Evolutionary conservation across 1,140 invertebrate genomes (phyloP).

Genomic region (Sminthurides bifidus): DNA sequence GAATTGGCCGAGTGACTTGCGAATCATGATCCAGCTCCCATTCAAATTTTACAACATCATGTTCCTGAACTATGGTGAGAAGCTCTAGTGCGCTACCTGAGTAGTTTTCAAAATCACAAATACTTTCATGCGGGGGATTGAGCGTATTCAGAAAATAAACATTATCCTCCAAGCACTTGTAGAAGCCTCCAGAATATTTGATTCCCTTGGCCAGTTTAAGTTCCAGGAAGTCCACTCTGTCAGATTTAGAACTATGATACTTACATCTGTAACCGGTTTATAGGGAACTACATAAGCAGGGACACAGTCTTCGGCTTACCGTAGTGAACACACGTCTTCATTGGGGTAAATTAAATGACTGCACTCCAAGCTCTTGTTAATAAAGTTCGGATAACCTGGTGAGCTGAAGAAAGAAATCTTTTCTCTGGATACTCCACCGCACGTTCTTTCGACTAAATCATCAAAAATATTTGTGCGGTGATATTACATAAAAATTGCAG

Average conservation of each 20-base stretch:
- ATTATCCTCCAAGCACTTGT: conserved; percentile 32
- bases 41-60: too few relatives aligned
- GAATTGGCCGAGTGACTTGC: too few relatives aligned
- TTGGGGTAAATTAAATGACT: conserved; percentile 34
- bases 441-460: conserved; percentile 34
- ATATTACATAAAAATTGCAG: not conserved
- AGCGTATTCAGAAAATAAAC: conserved; percentile 36
- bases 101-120: conserved; percentile 36
- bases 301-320: conserved; percentile 26
- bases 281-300: not conserved
- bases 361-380: conserved; percentile 35
- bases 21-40: too few relatives aligned
- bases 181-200: conserved; percentile 3
- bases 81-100: too few relatives aligned
- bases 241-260: not conserved
- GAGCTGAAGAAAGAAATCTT: conserved; percentile 35
- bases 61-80: too few relatives aligned
- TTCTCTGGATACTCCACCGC: conserved; percentile 34
- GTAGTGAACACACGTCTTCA: conserved; percentile 34
- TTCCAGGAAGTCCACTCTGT: conserved; percentile 21
- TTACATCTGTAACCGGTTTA: not conserved
- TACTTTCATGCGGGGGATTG: conserved; percentile 35
- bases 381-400: conserved; percentile 32
- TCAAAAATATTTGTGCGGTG: not conserved
- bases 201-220: conserved; percentile 9